phyloP scores from a whole-genome alignment of 2,888 invertebrate species.

The Yponomeuta cagnagella region DNA sequence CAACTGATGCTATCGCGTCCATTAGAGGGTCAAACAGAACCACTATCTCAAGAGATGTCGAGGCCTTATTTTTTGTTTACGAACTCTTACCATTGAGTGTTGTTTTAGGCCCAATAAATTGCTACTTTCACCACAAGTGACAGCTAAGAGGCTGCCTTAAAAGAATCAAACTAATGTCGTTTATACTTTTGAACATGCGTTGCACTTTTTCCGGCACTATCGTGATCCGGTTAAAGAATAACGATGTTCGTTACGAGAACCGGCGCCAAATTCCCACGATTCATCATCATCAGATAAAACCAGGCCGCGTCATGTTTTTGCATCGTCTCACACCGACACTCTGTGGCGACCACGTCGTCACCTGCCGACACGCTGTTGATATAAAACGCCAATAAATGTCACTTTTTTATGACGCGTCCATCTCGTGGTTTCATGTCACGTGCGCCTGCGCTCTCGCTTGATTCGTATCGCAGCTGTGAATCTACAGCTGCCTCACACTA shows the following conservation, averaged over 20 bases:
- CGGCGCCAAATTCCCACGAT: constrained; percentile 50
- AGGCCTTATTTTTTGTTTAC: constrained; percentile 65
- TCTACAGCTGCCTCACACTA: not conserved
- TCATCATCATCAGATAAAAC: constrained; percentile 48
- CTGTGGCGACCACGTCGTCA: constrained; percentile 54
- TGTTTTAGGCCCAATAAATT: constrained; percentile 48
- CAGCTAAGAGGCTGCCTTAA: not conserved
- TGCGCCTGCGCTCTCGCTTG: constrained; percentile 50
- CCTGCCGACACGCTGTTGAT: constrained; percentile 66
- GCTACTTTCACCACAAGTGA: constrained; percentile 23
- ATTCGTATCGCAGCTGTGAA: constrained; percentile 37
- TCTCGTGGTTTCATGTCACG: constrained; percentile 64
- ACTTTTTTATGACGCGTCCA: constrained; percentile 69
- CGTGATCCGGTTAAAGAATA: constrained; percentile 31
- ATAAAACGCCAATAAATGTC: constrained; percentile 74
- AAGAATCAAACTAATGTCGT: constrained; percentile 5
- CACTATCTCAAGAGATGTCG: constrained; percentile 46
- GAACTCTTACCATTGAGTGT: constrained; percentile 45
- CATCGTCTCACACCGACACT: constrained; percentile 61
- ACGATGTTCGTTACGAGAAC: constrained; percentile 38
- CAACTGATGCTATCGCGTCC: constrained; percentile 66
- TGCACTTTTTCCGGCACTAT: constrained; percentile 4
- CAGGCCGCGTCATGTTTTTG: constrained; percentile 56
- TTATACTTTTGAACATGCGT: constrained; percentile 18
- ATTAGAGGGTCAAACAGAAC: constrained; percentile 59